These are phyloP conservation scores for Apotomis turbidana DNA, from an alignment of 2,888 invertebrate genomes.

Conservation along the genomic window DNA sequence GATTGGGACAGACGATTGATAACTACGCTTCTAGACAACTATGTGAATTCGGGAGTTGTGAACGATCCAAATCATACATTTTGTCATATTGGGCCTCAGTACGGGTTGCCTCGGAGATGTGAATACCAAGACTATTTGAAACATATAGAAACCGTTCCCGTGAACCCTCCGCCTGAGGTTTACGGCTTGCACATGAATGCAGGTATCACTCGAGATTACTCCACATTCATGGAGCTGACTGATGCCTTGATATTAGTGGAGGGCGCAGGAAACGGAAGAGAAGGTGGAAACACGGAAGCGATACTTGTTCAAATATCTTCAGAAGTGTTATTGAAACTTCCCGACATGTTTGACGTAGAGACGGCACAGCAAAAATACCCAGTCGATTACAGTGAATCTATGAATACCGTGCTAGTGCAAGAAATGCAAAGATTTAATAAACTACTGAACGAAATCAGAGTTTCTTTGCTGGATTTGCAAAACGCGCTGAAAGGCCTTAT, in stretches of 20 bases:
- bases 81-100: slow-evolving; percentile 82
- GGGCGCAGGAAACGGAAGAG: slow-evolving; percentile 82
- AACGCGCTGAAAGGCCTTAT: slow-evolving; percentile 93
- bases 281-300: slow-evolving; percentile 87
- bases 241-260: slow-evolving; percentile 89
- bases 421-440: slow-evolving; percentile 90
- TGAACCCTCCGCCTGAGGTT: slow-evolving; percentile 92
- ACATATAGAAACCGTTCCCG: slow-evolving; percentile 90
- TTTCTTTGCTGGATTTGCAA: slow-evolving; percentile 88
- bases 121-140: slow-evolving; percentile 89
- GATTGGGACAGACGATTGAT: slow-evolving; percentile 93
- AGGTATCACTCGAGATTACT: slow-evolving; percentile 92
- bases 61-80: slow-evolving; percentile 86
- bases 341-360: slow-evolving; percentile 88
- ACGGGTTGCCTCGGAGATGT: slow-evolving; percentile 87
- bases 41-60: slow-evolving; percentile 87
- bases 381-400: slow-evolving; percentile 90
- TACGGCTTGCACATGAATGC: slow-evolving; percentile 96
- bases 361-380: slow-evolving; percentile 86
- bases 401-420: slow-evolving; percentile 93
- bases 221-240: slow-evolving; percentile 88
- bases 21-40: slow-evolving; percentile 89
- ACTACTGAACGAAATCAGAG: slow-evolving; percentile 85
- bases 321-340: slow-evolving; percentile 85
- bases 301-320: slow-evolving; percentile 84